Percentiles rank a stretch among this genome's conserved stretches.
These are phyloP conservation scores for Vanessa cardui DNA, from an alignment of 2,888 invertebrate species.

Conservation along the genomic window DNA sequence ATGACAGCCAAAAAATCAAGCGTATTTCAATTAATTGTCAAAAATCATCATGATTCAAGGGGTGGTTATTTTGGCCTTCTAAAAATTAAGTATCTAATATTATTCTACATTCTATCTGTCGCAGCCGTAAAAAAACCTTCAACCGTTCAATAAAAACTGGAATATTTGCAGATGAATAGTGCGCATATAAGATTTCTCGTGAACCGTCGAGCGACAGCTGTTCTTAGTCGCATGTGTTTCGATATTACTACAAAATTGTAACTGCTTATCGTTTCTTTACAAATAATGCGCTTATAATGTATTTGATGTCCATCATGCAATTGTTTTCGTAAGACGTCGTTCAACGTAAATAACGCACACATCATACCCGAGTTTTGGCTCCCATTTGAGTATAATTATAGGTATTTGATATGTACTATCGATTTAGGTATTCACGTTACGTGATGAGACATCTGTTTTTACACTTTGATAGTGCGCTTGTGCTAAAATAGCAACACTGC, in stretches of 20 bases:
- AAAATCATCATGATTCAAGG: no score
- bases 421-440: background rate
- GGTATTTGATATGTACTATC: background rate
- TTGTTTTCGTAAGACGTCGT: background rate
- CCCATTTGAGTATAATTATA: constrained; percentile 5
- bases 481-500: background rate
- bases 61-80: no score
- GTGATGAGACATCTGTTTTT: background rate
- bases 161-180: constrained; percentile 62
- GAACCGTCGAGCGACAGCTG: constrained; percentile 52
- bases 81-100: no score
- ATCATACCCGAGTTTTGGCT: background rate
- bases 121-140: background rate
- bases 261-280: background rate
- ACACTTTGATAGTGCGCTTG: background rate
- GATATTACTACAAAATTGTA: background rate
- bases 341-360: background rate
- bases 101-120: no score
- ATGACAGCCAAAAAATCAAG: no score
- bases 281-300: background rate
- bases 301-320: background rate
- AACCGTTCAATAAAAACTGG: background rate
- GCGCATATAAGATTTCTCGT: constrained; percentile 68
- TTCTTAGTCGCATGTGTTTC: constrained; percentile 10
- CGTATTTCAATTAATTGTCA: no score